Percentiles rank a stretch among this genome's conserved stretches.
Conservation (phyloP, 2,888 invertebrate species). For the Cynaeus angustus region DNA sequence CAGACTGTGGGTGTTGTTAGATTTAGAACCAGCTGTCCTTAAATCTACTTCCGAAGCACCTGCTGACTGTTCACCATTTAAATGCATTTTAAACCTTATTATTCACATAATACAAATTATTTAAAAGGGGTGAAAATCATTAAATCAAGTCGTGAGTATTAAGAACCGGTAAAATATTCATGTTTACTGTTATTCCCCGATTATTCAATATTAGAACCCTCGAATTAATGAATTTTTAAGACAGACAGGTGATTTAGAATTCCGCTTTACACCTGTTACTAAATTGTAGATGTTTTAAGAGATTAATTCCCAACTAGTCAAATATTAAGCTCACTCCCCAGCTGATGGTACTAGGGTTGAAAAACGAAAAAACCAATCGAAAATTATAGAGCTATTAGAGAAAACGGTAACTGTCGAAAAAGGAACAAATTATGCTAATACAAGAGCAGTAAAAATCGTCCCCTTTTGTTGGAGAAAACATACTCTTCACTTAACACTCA, state of each 20-base stretch:
- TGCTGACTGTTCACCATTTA: constrained; percentile 33
- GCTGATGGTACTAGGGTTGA: not conserved
- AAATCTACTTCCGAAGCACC: constrained; percentile 42
- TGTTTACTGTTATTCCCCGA: constrained; percentile 22
- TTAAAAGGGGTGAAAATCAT: constrained; percentile 47
- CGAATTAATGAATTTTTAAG: constrained; percentile 35
- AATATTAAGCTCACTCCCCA: constrained; percentile 19
- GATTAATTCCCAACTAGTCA: constrained; percentile 39
- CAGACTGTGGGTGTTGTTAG: constrained; percentile 22
- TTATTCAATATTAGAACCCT: constrained; percentile 20
- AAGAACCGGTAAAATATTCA: constrained; percentile 19
- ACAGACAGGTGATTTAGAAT: constrained; percentile 42
- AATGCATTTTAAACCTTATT: constrained; percentile 38
- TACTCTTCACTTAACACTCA: too few relatives aligned
- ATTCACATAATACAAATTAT: constrained; percentile 45
- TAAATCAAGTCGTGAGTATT: constrained; percentile 46
- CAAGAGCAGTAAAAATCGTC: too few relatives aligned
- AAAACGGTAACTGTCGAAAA: too few relatives aligned
- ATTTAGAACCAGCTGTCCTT: constrained; percentile 37
- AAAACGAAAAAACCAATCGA: too few relatives aligned
- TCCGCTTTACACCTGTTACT: constrained; percentile 36
- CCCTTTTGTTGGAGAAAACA: too few relatives aligned
- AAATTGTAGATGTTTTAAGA: constrained; percentile 40
- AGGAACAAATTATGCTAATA: too few relatives aligned
- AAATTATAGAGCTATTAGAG: too few relatives aligned